Base-by-base conservation (phyloP, 2,113 vertebrate species). In the Clupea harengus region DNA sequence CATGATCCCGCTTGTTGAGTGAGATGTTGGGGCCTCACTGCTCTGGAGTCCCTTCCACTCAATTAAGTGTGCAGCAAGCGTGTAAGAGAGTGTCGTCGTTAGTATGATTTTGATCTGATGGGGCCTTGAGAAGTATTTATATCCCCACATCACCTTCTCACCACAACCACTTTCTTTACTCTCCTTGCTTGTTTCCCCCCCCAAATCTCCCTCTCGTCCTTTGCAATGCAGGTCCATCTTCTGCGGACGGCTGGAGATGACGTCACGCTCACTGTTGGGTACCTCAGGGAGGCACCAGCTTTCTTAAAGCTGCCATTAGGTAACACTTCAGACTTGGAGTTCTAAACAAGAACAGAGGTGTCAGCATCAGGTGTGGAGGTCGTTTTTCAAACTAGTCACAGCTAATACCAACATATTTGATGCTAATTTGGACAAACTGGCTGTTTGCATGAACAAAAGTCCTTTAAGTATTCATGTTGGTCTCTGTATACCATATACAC, bases 251-350 rank as follows among this genome's bases (percentile, higher is more conserved):
- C 98, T 52, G 98, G 98, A 52, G 95, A 98, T 90, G 96, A 99
- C 93, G 97, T 99, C 92, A 97, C 96, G 91, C 91, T 99, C 93
- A 97, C 97, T 10, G 97, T 99, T 89, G 95, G 97, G 91, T 98
- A 98, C 92, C 96, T 98, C 93, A 96, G 97, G 94, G 97, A 98
- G 90, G 96, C 97, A 44, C 97, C 98, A 84, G 96, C 97, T 45
- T 99, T 99, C 93, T 95, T 99, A 86, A 98, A 97, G 93, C 96
- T 99, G 91, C 97, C 97, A 52, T 92, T 97, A 92, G 97, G 98
- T 98, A 94, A 96, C 96, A 90, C 44, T 83, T 39, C 81, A 91
- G 46, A 32, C 25, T 9, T 60, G 45, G n/a, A 17, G 20, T 10
- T 3, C 64, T 13, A 72, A 9, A 72, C 64, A 32, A 28, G 2